Evolutionary conservation across 2,888 invertebrate genomes (phyloP), one percentile per base, ranked within the genome.

Genomic region (Cataglyphis cursor): DNA sequence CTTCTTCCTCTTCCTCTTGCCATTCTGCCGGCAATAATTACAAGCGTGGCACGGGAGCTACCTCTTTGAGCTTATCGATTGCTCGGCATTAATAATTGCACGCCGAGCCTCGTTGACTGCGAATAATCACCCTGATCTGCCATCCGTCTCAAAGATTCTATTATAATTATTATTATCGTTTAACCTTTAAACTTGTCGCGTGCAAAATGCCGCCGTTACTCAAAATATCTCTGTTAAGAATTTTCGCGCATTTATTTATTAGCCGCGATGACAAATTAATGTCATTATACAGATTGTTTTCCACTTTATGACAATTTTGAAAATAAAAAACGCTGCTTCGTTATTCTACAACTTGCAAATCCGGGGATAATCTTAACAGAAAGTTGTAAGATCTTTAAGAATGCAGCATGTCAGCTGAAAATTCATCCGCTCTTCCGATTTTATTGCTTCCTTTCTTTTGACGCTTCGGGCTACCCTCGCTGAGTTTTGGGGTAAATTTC

Each of bases 51-150:
- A 54, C 61, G 85, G 84, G 87, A 87, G 90, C 89, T 85, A 86
- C 84, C 93, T 92, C 94, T 94, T 94, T 93, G 93, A 93, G 93
- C 91, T 94, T 93, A 94, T 94, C 94, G 94, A 94, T 94, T 94
- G 91, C 91, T 90, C 87, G 84, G 92, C 93, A 94, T 94, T 94
- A 94, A 94, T 94, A 94, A 94, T 94, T 94, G 93, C 93, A 90
- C 87, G 90, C 74, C 81, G 83, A 85, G 85, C 83, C 89, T 86
- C 83, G 85, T 89, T 88, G 85, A 82, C 85, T 82, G 83, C 78
- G 88, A 82, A 82, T 88, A 88, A 89, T 89, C 89, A 80, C 78
- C 82, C 84, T 64, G 88, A 89, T 88, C 89, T 88, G 86, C 86
- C 88, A 80, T 85, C 88, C 84, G 85, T 81, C 86, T 61, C 54